Evolutionary conservation across 2,888 invertebrate species (phyloP).

Genomic region (Xanthia togata): DNA sequence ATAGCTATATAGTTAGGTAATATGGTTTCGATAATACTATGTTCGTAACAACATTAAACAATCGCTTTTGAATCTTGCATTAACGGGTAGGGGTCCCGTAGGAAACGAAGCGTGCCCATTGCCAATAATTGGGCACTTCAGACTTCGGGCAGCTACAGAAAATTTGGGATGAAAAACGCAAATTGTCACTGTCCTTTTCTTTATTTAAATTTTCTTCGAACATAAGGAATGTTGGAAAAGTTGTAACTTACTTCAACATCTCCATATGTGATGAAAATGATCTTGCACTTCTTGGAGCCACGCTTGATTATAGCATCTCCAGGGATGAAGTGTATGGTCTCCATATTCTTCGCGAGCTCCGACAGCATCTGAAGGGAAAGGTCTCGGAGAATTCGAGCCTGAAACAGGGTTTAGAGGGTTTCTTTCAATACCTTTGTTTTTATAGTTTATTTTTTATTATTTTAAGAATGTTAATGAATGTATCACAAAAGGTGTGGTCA

Average conservation of each 20-base stretch:
- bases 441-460: too few relatives aligned
- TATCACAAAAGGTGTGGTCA: too few relatives aligned
- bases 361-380: constrained; percentile 80
- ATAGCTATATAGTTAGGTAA: background rate
- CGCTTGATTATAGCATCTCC: constrained; percentile 83
- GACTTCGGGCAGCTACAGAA: background rate
- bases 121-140: background rate
- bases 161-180: background rate
- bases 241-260: constrained; percentile 78
- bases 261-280: constrained; percentile 83
- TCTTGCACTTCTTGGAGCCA: constrained; percentile 75
- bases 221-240: background rate
- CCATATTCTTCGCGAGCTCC: constrained; percentile 81
- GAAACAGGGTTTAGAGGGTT: constrained; percentile 14
- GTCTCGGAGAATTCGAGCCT: constrained; percentile 81
- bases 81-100: background rate
- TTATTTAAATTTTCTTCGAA: too few relatives aligned
- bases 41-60: background rate
- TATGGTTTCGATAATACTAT: too few relatives aligned
- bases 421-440: background rate
- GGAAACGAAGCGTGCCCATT: background rate
- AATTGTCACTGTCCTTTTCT: too few relatives aligned
- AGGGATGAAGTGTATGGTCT: constrained; percentile 82
- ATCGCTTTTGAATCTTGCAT: background rate
- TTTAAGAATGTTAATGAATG: too few relatives aligned